Base-by-base conservation (phyloP, 1,140 invertebrate species). In the Phortica variegata region DNA sequence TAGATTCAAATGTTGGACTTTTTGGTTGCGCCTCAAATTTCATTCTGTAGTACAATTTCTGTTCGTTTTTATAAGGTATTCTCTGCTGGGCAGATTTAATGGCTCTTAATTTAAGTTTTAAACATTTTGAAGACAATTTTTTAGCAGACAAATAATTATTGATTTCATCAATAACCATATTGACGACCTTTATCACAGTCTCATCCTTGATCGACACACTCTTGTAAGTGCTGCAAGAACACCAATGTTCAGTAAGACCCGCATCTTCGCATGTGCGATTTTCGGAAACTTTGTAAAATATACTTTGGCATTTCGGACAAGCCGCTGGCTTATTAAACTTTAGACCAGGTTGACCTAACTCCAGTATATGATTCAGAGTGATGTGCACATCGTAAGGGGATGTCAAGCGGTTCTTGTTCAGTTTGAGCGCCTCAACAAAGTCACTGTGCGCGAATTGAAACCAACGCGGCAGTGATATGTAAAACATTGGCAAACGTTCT, bases 401-500 rank as follows among this genome's bases (percentile, higher is more conserved):
- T 0, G 86, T 88, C 7, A 95, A 77, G 15, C 86, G 81, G 52
- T 83, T 82, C 12, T 78, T 78, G 62, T 97, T 97, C 2, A 65
- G 58, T 47, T 79, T 73, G n/a, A 97, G 66, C 60, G 89, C 89
- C 15, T 75, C 54, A 34, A 80, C 80, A 1, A 86, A 81, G 13
- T 80, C 54, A 0, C 84, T 82, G 71, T 88, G 84, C 37, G 83
- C 79, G 9, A 81, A 53, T 17, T 78, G 75, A 60, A 91, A 91
- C 79, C 84, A 87, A 37, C 83, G 73, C 0, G 95, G 93, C 3
- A 95, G 48, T 45, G 85, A 80, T 2, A 95, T 76, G 53, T 87
- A 88, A 12, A 93, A 79, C 56, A 94, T 88, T 0, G 95, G 95
- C 21, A 97, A 73, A 21, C 93, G 77, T 69, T 96, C 93, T 75